Conservation (phyloP, 2,113 vertebrate species). For the Falco punctatus region DNA sequence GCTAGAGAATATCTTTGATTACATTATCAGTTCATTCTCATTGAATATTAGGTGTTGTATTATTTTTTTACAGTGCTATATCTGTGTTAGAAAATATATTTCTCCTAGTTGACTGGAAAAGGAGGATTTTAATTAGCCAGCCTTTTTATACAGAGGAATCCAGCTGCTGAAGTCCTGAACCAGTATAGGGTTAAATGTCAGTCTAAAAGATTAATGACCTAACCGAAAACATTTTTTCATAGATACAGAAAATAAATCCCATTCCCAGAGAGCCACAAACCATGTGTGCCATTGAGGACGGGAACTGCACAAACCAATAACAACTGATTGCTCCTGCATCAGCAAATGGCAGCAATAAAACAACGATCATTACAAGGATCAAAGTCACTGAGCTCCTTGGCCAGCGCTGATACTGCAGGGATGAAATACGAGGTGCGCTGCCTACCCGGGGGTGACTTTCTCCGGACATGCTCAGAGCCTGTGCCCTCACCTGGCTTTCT, state of each 20-base stretch:
- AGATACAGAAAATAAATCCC: slow-evolving; percentile 27
- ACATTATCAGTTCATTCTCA: slow-evolving; percentile 50
- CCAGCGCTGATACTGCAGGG: fast-evolving
- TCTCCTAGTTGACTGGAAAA: slow-evolving; percentile 1
- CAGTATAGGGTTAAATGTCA: not conserved
- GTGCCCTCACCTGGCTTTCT: not conserved
- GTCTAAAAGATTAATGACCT: slow-evolving; percentile 34
- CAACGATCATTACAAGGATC: slow-evolving; percentile 21
- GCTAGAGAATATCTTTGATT: slow-evolving; percentile 34
- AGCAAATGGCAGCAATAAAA: not conserved
- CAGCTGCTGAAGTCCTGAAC: not conserved
- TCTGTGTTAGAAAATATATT: slow-evolving; percentile 23
- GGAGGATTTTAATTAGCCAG: not conserved
- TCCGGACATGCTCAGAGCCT: not conserved
- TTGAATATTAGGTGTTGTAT: not conserved
- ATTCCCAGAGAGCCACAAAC: not conserved
- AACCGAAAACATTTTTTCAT: slow-evolving; percentile 11
- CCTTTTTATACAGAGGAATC: not conserved
- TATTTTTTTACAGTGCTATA: not conserved
- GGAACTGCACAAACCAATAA: not conserved
- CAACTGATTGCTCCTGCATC: not conserved
- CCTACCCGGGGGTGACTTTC: not conserved
- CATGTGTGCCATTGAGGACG: not conserved
- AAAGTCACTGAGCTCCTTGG: not conserved
- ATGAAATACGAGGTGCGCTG: not conserved